Evolutionary conservation across 2,888 invertebrate genomes (phyloP), one percentile per base, ranked within the genome.

Genomic region (Mesorhabditis sp.): DNA sequence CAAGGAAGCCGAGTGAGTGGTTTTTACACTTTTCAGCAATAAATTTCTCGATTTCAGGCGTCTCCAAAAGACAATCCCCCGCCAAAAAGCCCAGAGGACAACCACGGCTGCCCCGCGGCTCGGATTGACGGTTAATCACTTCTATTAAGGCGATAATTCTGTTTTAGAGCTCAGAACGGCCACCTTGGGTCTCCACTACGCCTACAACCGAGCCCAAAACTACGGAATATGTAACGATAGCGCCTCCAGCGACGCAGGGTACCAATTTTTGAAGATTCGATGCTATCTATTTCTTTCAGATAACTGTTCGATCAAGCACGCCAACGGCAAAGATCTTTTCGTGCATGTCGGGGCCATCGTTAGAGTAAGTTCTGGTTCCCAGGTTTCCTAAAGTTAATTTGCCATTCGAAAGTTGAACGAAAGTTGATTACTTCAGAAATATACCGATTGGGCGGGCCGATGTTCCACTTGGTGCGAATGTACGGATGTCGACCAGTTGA

Each of bases 401-500:
- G 4, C 6, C 64, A 43, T 65, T 43, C 1, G 3, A 42, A 15
- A 13, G 42, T 13, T 7, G 1, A 3, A 2, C 44, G 2, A 42
- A 42, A 41, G 10, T 62, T 62, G 10, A 42, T 28, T 45, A 63
- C 72, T 76, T 41, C 72, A 77, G 77, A 70, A 72, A 43, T 75
- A 76, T 67, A 71, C 74, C 10, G 83, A 83, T 61, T 80, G 80
- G 81, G 77, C 80, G 1, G 79, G 80, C 5, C 74, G 81, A 15
- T 84, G 84, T 66, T 81, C 83, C 6, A 76, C 78, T 5, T 84
- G 83, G 83, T 84, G 84, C 70, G 78, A 80, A 66, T 84, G 84
- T 69, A 67, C 70, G 58, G 68, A 72, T 2, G 75, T 79, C 43
- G 78, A 83, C 42, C 71, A 76, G 13, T 43, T 82, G 15, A 58